Evolutionary conservation across 2,888 invertebrate genomes (phyloP), one percentile per base, ranked within the genome.

Genomic region (Buathra laborator): DNA sequence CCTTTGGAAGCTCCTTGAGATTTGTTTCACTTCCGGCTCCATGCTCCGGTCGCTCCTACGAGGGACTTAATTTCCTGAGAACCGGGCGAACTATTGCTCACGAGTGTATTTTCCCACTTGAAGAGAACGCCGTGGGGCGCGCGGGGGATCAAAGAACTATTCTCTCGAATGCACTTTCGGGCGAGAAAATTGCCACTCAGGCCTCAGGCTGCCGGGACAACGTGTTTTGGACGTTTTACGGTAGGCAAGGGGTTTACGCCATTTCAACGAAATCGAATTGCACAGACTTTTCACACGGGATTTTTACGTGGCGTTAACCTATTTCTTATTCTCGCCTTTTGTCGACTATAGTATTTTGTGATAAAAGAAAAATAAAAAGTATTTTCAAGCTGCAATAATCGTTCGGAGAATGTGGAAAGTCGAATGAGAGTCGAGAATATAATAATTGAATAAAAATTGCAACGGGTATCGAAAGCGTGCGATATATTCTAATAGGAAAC

Each of bases 111-210:
- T 76, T 66, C 56, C 77, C 53, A 16, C 53, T 48, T 14, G 14
- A 12, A 12, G 14, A 10, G 48, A 12, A n/a, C 12, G 48, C 48
- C 10, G 48, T 2, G 48, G 12, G 3, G 48, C 48, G 48, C 9
- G 70, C 16, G 24, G 75, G 19, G 74, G 78, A 74, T 75, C 70
- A 66, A 72, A 76, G 75, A 67, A 43, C 71, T 48, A 84, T 75
- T 78, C 74, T 67, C 78, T 68, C 74, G 62, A 74, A 83, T 79
- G 59, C 62, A 79, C 62, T 84, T 71, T 64, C 76, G 62, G 37
- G 56, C 37, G 43, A 76, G 71, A 80, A 80, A 84, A 84, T 84
- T 84, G 83, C 79, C 76, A 80, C 83, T 76, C 75, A 48, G 66
- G 62, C 48, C 67, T 24, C 16, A 43, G 44, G 75, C 68, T 37